A percentile compares a stretch with the other conserved stretches of the same genome.
These are phyloP conservation scores for Melanostoma scalare DNA, from an alignment of 2,888 invertebrate species.

Conservation along the genomic window DNA sequence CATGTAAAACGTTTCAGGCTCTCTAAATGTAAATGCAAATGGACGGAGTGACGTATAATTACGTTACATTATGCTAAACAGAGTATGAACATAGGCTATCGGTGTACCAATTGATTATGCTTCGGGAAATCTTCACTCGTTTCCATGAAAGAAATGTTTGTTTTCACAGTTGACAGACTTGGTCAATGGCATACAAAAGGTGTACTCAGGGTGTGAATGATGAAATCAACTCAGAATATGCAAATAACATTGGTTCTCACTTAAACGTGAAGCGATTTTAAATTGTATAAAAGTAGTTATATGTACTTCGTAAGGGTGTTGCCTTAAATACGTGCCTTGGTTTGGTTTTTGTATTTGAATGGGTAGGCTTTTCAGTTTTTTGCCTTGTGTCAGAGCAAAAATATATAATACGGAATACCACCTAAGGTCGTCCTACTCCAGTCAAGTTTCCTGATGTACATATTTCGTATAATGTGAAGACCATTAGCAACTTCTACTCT, in stretches of 20 bases:
- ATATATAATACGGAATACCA: too few relatives aligned
- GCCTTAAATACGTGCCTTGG: too few relatives aligned
- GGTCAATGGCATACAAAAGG: slow-evolving; percentile 38
- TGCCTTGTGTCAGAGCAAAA: too few relatives aligned
- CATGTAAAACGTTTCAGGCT: neutral
- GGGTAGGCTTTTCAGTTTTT: too few relatives aligned
- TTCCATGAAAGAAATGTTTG: slow-evolving; percentile 15
- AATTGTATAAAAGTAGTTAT: neutral
- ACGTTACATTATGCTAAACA: slow-evolving; percentile 32
- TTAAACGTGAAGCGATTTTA: slow-evolving; percentile 30
- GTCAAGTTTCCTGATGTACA: too few relatives aligned
- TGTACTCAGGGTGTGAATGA: neutral
- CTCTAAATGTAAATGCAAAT: slow-evolving; percentile 8
- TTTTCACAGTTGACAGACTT: slow-evolving; percentile 39
- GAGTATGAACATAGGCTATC: slow-evolving; percentile 18
- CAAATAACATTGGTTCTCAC: slow-evolving; percentile 16
- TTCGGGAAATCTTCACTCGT: neutral
- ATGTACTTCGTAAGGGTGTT: too few relatives aligned
- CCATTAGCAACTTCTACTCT: too few relatives aligned
- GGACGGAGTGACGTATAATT: slow-evolving; percentile 14
- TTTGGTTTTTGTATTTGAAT: too few relatives aligned
- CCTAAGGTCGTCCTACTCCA: too few relatives aligned
- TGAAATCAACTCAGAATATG: slow-evolving; percentile 20
- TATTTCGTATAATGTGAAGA: too few relatives aligned
- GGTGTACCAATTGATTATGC: neutral